These are phyloP conservation scores for Apogon talboti DNA, from an alignment of 2,797 vertebrate genomes.

Conservation along the genomic window DNA sequence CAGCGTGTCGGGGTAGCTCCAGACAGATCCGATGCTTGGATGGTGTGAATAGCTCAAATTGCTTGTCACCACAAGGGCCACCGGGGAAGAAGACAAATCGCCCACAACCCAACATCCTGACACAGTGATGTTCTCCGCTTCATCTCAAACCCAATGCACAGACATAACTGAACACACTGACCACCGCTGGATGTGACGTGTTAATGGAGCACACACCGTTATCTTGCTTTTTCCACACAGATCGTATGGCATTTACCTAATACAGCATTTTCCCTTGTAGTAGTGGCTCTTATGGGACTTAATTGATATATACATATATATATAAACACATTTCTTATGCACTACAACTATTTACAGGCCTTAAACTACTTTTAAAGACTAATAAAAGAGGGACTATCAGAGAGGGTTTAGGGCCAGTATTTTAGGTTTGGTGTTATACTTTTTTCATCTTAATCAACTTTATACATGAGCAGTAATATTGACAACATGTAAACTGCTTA, in stretches of 20 bases:
- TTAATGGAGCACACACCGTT: too few species aligned
- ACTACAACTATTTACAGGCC: background rate
- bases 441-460: too few species aligned
- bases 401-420: background rate
- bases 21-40: conserved; percentile 52
- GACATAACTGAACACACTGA: conserved; percentile 2
- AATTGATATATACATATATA: background rate
- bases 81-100: conserved; percentile 54
- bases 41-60: conserved; percentile 66
- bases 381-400: too few species aligned
- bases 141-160: conserved; percentile 2
- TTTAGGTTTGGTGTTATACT: too few species aligned
- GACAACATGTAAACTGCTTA: background rate
- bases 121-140: background rate
- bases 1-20: conserved; percentile 48
- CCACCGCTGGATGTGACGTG: background rate
- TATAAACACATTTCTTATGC: background rate
- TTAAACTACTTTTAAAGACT: background rate
- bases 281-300: background rate
- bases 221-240: too few species aligned
- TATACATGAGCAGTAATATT: too few species aligned
- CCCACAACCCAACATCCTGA: conserved; percentile 16
- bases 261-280: too few species aligned
- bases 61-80: conserved; percentile 58
- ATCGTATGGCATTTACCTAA: background rate